Evolutionary conservation across 2,888 invertebrate genomes (phyloP).

Genomic region (Deilephila elpenor): DNA sequence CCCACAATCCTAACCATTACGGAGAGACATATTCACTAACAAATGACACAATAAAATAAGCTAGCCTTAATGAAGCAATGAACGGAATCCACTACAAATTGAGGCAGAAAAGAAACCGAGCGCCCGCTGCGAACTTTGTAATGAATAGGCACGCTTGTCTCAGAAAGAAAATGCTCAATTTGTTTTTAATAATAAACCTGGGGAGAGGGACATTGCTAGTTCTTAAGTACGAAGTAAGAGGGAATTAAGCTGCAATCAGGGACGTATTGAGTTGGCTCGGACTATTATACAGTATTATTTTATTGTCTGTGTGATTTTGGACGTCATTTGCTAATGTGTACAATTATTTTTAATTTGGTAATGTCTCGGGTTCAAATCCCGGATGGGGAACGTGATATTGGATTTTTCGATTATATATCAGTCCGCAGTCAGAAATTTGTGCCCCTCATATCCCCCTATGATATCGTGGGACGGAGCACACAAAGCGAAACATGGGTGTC

Average conservation of each 20-base stretch:
- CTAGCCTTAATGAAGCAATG: constrained; percentile 3
- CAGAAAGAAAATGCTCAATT: constrained; percentile 33
- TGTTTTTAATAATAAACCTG: constrained; percentile 30
- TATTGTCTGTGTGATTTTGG: no score
- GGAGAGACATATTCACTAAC: not conserved
- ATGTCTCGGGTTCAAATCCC: no score
- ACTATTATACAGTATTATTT: not conserved
- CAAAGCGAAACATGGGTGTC: no score
- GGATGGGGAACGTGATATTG: no score
- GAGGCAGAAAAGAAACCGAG: constrained; percentile 31
- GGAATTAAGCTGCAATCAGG: constrained; percentile 28
- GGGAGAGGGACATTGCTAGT: constrained; percentile 20
- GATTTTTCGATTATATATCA: no score
- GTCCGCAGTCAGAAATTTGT: no score
- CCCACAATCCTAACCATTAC: not conserved
- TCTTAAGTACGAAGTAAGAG: constrained; percentile 21
- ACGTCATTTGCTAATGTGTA: no score
- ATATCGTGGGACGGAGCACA: no score
- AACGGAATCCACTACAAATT: constrained; percentile 26
- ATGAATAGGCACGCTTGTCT: constrained; percentile 38
- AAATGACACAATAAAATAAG: constrained; percentile 1
- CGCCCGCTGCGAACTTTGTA: constrained; percentile 36
- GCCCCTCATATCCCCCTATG: no score
- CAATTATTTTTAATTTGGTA: no score
- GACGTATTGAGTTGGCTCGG: constrained; percentile 8